Base-by-base conservation (phyloP, 2,888 invertebrate genomes). In the Mycogona germanica region DNA sequence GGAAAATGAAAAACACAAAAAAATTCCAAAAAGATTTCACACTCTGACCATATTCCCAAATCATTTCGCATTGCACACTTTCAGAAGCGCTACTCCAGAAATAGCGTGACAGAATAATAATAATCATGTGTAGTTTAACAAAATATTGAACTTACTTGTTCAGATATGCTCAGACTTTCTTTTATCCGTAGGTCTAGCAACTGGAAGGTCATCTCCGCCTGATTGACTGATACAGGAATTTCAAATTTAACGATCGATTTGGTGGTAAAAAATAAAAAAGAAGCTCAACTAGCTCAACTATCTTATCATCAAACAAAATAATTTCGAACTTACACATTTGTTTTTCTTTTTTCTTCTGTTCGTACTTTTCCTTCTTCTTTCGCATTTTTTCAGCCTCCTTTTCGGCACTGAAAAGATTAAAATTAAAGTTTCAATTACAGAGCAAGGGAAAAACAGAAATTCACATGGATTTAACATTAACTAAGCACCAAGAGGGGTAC, bases 301-400 rank as follows among this genome's bases (percentile, higher is more conserved):
- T n/a, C n/a, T n/a, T n/a, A n/a, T n/a, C n/a, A n/a, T n/a, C n/a
- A n/a, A n/a, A n/a, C n/a, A n/a, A 23, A 6, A 14, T 40, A 6
- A 21, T 40, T 3, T 1, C 17, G 25, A 12, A 51, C 56, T 28
- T 47, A 57, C 57, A 46, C 4, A 26, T 21, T 23, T 51, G 17
- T 45, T 57, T 57, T 6, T 57, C 57, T 35, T 38, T 23, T 44
- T 57, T 57, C 37, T 57, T 57, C 40, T 55, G 44, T 28, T 51
- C 57, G 25, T 51, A 55, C 28, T 57, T 57, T 29, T 57, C 57
- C 17, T 44, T 40, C 35, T 57, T 57, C 42, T 57, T 57, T 35
- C 57, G 42, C 17, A 55, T 46, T 26, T 57, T 57, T 38, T 57
- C 57, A 17, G 51, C 55, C 35, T 55, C 57, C 30, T 57, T 57